Conservation (phyloP, 2,888 invertebrate genomes). For the Xestia rhomboidea region DNA sequence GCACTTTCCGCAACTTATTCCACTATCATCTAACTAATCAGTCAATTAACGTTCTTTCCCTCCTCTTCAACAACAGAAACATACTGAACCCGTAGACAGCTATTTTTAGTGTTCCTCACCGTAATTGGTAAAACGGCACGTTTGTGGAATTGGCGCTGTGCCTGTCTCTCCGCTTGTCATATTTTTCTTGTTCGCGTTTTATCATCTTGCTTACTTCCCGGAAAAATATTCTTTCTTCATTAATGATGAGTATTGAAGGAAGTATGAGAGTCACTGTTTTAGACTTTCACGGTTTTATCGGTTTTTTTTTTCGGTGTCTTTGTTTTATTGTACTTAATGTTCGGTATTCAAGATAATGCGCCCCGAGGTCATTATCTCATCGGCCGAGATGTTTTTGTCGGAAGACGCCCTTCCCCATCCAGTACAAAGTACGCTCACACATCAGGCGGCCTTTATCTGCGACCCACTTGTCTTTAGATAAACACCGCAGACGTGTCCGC, state of each 20-base stretch:
- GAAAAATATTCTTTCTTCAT: conserved; percentile 12
- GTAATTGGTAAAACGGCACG: conserved; percentile 44
- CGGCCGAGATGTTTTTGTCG: conserved; percentile 41
- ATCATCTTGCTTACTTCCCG: not conserved
- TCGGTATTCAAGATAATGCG: conserved; percentile 38
- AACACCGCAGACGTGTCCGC: conserved; percentile 18
- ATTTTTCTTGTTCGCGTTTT: conserved; percentile 12
- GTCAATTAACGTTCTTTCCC: conserved; percentile 19
- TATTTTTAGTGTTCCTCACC: conserved; percentile 43
- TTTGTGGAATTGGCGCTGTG: conserved; percentile 29
- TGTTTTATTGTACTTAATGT: conserved; percentile 13
- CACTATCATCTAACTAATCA: conserved; percentile 13
- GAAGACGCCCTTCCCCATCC: conserved; percentile 28
- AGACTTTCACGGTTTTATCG: too few species aligned
- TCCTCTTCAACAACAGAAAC: conserved; percentile 4
- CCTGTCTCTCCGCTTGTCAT: conserved; percentile 17
- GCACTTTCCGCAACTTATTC: not conserved
- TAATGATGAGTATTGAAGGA: not conserved
- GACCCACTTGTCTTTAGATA: conserved; percentile 54
- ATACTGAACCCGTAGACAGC: conserved; percentile 22
- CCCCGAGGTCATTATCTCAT: conserved; percentile 35
- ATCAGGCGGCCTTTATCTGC: conserved; percentile 53
- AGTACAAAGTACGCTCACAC: conserved; percentile 49
- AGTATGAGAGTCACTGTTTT: not conserved
- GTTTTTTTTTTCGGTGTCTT: too few species aligned